These are phyloP conservation scores for Sorex fumeus DNA, from an alignment of 2,113 vertebrate species.

Conservation along the genomic window DNA sequence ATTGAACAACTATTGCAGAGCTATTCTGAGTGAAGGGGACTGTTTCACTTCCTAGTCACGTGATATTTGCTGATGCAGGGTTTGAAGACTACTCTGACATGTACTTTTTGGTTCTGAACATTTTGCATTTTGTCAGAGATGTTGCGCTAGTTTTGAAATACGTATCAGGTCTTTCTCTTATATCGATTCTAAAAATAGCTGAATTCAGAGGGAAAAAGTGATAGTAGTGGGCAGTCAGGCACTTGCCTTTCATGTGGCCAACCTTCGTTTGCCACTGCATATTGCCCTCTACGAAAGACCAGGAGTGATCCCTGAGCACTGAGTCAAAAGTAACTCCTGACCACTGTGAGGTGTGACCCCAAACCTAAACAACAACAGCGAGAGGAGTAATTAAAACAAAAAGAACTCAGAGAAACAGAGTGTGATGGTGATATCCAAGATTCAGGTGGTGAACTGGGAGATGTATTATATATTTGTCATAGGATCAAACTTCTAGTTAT, in stretches of 20 bases:
- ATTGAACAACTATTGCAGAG: neutral
- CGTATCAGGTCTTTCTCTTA: neutral
- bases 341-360: too few species aligned
- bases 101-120: neutral
- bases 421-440: neutral
- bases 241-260: too few species aligned
- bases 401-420: neutral
- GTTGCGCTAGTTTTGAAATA: neutral
- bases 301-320: too few species aligned
- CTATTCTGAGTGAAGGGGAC: neutral
- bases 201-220: too few species aligned
- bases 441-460: neutral
- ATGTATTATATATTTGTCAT: neutral
- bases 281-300: too few species aligned
- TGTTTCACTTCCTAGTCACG: too few species aligned
- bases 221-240: too few species aligned
- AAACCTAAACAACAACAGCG: too few species aligned
- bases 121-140: slow-evolving; percentile 21
- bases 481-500: neutral
- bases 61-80: neutral
- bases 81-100: neutral
- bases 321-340: too few species aligned
- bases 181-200: neutral
- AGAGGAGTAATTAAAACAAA: too few species aligned
- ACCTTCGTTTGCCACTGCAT: too few species aligned